These are phyloP conservation scores for Hippoglossus hippoglossus DNA, from an alignment of 2,797 vertebrate species.

Conservation along the genomic window DNA sequence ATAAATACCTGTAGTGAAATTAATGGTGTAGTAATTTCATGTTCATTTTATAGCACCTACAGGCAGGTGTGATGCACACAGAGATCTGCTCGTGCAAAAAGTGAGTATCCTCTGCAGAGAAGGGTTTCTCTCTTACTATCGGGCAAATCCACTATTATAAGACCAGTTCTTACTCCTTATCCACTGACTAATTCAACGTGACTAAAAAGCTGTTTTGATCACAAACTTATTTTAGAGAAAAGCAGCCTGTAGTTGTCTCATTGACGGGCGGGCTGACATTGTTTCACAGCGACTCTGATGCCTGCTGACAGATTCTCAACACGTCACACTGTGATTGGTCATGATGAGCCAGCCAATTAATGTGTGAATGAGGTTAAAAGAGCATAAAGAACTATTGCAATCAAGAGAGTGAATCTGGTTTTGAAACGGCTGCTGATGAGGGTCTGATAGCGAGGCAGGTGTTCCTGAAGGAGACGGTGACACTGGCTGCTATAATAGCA, in stretches of 20 bases:
- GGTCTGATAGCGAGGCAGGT: not conserved
- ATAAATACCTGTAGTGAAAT: no score
- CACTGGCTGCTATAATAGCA: constrained; percentile 8
- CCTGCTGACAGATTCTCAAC: constrained; percentile 8
- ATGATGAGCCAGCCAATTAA: constrained; percentile 28
- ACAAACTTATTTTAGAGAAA: not conserved
- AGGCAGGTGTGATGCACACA: no score
- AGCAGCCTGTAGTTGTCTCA: not conserved
- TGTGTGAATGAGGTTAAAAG: constrained; percentile 28
- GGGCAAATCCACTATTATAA: no score
- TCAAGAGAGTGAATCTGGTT: constrained; percentile 26
- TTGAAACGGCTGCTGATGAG: constrained; percentile 27
- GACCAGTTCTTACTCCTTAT: no score
- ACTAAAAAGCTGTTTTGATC: no score
- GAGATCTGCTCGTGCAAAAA: no score
- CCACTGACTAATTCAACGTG: no score
- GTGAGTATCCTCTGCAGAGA: no score
- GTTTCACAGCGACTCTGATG: constrained; percentile 5
- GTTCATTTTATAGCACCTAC: no score
- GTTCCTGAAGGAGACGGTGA: not conserved
- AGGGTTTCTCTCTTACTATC: no score
- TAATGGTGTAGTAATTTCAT: no score
- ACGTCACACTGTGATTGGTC: constrained; percentile 29
- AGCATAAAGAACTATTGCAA: constrained; percentile 47
- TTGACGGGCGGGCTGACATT: not conserved